Conservation (phyloP, 2,113 vertebrate species). For the Gasterosteus nipponicus region DNA sequence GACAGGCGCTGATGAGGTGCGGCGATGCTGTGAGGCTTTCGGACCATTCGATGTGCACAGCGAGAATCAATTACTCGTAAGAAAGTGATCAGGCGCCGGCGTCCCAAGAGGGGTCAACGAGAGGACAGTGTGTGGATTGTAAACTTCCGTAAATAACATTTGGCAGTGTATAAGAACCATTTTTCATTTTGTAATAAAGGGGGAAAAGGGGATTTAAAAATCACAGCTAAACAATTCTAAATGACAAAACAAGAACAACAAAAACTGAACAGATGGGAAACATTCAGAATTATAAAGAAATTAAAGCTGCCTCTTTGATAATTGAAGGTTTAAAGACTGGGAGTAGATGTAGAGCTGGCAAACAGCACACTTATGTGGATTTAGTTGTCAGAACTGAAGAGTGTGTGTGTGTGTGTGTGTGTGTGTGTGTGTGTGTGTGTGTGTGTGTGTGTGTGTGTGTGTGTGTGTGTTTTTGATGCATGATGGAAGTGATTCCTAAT, state of each 20-base stretch:
- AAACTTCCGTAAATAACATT: too few relatives aligned
- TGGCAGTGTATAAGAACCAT: not conserved
- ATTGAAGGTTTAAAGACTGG: not conserved
- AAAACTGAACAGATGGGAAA: not conserved
- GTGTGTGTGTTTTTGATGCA: not conserved
- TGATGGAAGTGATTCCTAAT: conserved; percentile 46
- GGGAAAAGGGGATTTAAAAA: not conserved
- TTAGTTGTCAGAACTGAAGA: not conserved
- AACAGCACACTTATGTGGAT: conserved; percentile 10
- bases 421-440: not conserved
- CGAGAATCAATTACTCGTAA: not conserved
- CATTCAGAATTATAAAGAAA: not conserved
- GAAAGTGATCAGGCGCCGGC: conserved; percentile 9
- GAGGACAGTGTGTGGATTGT: not conserved
- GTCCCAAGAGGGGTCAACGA: not conserved
- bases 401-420: not conserved
- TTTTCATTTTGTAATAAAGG: not conserved
- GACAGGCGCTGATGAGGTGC: not conserved
- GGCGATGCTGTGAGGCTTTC: conserved; percentile 6
- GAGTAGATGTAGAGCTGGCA: not conserved
- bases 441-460: not conserved
- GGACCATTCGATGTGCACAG: conserved; percentile 18
- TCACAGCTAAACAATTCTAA: not conserved
- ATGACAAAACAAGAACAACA: not conserved
- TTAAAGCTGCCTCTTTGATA: not conserved